A percentile compares a stretch with the other conserved stretches of the same genome.
These are phyloP conservation scores for Pachycephala philippinensis DNA, from an alignment of 2,113 vertebrate genomes.

Conservation along the genomic window DNA sequence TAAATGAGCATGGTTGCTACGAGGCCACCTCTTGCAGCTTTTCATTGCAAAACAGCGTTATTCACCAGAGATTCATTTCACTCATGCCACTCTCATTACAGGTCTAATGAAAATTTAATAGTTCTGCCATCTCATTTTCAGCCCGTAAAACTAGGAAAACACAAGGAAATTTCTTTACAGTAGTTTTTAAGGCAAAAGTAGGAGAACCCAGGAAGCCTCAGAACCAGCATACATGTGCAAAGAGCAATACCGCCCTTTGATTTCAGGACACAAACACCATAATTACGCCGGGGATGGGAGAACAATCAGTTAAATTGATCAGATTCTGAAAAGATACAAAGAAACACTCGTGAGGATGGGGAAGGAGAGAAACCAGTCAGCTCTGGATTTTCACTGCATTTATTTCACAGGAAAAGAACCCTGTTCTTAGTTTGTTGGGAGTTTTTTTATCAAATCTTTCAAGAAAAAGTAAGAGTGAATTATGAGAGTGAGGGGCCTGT, in stretches of 20 bases:
- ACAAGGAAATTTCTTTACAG: background rate
- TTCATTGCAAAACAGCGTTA: background rate
- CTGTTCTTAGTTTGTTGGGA: background rate
- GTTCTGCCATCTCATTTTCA: background rate
- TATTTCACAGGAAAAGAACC: background rate
- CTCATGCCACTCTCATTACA: background rate
- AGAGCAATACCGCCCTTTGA: accelerated
- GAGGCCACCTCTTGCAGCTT: background rate
- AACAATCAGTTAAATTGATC: background rate
- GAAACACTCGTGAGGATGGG: background rate
- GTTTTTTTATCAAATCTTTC: background rate
- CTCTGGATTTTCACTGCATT: background rate
- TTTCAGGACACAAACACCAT: background rate
- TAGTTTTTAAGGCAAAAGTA: background rate
- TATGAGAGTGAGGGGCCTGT: background rate
- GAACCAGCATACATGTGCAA: background rate
- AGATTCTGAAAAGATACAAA: background rate
- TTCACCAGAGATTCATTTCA: background rate
- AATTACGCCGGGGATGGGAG: background rate
- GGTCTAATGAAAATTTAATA: constrained; percentile 17
- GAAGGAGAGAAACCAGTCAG: background rate
- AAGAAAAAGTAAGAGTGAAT: background rate
- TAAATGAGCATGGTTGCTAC: background rate
- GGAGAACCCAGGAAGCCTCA: background rate
- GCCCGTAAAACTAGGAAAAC: background rate